Conservation (phyloP, 92 coral and sea anemone species). For the Bergia sp. region DNA sequence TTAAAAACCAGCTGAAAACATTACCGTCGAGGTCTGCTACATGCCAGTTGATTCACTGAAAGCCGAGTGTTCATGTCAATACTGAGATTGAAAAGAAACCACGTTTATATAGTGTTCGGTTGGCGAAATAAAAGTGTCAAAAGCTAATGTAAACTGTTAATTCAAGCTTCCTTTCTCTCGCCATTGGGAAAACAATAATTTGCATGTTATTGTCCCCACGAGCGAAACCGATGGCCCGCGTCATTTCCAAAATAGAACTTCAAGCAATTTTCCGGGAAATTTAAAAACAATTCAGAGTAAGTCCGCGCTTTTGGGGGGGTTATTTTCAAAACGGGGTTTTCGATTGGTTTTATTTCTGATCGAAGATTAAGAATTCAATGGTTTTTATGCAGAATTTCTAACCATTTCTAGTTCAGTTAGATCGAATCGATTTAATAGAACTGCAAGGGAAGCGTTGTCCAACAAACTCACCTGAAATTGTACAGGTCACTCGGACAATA, state of each 20-base stretch:
- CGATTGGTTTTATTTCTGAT: neutral
- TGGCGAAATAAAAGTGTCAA: neutral
- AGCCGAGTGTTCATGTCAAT: too few relatives aligned
- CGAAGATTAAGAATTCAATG: neutral
- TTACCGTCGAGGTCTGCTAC: too few relatives aligned
- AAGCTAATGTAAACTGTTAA: neutral
- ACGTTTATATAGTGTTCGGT: too few relatives aligned
- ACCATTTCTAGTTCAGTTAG: neutral
- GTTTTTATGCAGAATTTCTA: neutral
- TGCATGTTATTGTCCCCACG: neutral
- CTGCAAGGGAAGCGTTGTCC: neutral
- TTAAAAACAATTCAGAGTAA: neutral
- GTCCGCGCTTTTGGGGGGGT: neutral
- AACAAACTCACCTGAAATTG: slow-evolving; percentile 16
- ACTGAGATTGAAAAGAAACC: neutral
- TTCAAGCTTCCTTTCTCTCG: neutral
- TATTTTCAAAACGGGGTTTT: neutral
- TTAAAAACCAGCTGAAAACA: too few relatives aligned
- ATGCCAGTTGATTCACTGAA: too few relatives aligned
- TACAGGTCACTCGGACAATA: neutral
- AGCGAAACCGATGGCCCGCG: slow-evolving; percentile 12
- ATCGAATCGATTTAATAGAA: neutral
- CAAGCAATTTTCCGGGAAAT: slow-evolving; percentile 3
- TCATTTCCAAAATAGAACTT: slow-evolving; percentile 6
- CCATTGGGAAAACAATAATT: neutral